Evolutionary conservation across 2,113 vertebrate genomes (phyloP), one percentile per base, ranked within the genome.

Genomic region (Takifugu bimaculatus): DNA sequence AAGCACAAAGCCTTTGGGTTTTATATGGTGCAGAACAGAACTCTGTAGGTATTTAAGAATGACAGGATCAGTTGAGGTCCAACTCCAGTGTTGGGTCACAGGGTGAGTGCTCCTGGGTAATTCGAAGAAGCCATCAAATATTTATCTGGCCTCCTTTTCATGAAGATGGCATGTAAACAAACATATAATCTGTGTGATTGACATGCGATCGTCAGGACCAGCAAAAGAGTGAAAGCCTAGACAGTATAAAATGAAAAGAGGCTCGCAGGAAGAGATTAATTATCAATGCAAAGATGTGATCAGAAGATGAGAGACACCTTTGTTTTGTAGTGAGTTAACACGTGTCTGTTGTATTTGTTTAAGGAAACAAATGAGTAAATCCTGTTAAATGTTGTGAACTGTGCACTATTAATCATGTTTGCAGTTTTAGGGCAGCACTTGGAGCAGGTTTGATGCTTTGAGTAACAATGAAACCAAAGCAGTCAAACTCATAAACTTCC

Each of bases 121-220:
- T 85, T 79, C 50, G 84, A 91, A 86, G 81, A 85, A 73, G 82
- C 69, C 69, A 89, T 89, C 42, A 90, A 91, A 88, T 88, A 89
- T 91, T 88, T 79, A 91, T 39, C 61, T 63, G 77, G 65, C 74
- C 76, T 83, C 73, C 78, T 88, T 88, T 87, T 89, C 81, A 82
- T 85, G 82, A 88, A 75, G 78, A 79, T 27, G 60, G 78, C 66
- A 84, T 88, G 88, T 89, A 91, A 89, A 86, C 87, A 88, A 85
- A 81, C 82, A 79, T 87, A 80, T 89, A 88, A 80, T 86, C 78
- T 73, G 62, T 80, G 78, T 75, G 75, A 83, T 58, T 82, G 86
- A 86, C 72, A 84, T 42, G 2, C 28, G 25, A 81, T 79, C 84
- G 66, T 54, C 47, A 47, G 53, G 75, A 52, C 27, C 65, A 66